Conservation (phyloP, 2,113 vertebrate species). For the Oreochromis niloticus region DNA sequence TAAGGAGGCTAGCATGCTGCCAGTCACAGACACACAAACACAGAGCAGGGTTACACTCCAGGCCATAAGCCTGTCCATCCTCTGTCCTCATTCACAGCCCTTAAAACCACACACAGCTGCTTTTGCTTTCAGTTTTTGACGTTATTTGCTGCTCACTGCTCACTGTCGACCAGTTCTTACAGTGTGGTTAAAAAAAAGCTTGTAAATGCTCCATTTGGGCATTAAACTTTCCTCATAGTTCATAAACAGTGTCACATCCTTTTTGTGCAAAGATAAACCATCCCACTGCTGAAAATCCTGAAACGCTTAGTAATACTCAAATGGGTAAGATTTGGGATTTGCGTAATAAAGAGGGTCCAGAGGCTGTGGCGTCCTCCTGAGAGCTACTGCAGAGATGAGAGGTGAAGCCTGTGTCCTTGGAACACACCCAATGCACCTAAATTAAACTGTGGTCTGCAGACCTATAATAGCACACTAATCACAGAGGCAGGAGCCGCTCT, state of each 20-base stretch:
- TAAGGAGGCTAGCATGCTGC: neutral
- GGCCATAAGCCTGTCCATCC: neutral
- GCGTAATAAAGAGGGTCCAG: neutral
- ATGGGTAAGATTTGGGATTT: neutral
- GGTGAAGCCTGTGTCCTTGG: conserved; percentile 18
- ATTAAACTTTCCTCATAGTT: neutral
- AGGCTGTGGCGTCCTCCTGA: neutral
- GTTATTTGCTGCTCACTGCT: neutral
- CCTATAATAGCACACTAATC: conserved; percentile 46
- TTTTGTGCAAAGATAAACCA: neutral
- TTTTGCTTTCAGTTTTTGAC: neutral
- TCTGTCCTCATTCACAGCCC: neutral
- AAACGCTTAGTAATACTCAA: neutral
- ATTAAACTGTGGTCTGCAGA: conserved; percentile 25
- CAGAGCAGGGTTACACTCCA: neutral
- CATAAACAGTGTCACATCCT: neutral
- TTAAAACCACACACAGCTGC: neutral
- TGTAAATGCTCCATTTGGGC: neutral
- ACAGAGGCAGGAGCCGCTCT: conserved; percentile 24
- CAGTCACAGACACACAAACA: neutral
- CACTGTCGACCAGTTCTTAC: neutral
- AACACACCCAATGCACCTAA: conserved; percentile 53
- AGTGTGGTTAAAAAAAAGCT: neutral
- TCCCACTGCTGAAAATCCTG: neutral
- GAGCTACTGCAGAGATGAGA: neutral